A percentile compares a stretch with the other conserved stretches of the same genome.
Conservation (phyloP, 1,140 invertebrate genomes). For the Pomacea maculata region DNA sequence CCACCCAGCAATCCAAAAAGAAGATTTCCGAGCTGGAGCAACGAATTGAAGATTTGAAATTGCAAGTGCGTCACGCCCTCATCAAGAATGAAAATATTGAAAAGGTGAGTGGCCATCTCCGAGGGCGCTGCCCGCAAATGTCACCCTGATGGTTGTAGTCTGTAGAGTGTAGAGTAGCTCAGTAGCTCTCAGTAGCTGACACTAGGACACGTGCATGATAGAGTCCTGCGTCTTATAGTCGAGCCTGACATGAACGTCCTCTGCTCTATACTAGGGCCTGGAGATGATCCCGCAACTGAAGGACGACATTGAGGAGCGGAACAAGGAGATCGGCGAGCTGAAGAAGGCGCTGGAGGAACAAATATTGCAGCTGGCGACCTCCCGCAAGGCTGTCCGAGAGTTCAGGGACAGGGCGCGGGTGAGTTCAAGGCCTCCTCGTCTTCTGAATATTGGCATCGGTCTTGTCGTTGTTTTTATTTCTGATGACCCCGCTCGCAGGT, state of each 20-base stretch:
- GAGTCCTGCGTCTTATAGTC: no score
- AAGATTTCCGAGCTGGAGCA: constrained; percentile 45
- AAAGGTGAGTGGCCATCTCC: constrained; percentile 37
- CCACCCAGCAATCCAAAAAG: constrained; percentile 37
- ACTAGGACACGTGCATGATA: no score
- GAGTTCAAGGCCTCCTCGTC: constrained; percentile 12
- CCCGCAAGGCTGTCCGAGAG: constrained; percentile 49
- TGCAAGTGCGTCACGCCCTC: constrained; percentile 56
- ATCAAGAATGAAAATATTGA: constrained; percentile 60
- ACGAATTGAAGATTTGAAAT: constrained; percentile 54
- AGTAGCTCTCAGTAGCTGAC: no score
- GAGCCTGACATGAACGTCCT: no score
- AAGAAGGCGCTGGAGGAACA: constrained; percentile 50
- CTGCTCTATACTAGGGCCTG: constrained; percentile 38
- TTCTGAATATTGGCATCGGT: background rate
- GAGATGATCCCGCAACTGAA: constrained; percentile 53
- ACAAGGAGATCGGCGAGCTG: constrained; percentile 35
- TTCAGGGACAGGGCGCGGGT: constrained; percentile 55
- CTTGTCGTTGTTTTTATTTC: no score
- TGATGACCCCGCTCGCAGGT: no score
- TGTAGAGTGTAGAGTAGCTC: no score
- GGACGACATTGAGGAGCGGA: constrained; percentile 46
- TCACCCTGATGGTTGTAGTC: no score
- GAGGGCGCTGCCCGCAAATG: no score
- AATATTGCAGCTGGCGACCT: constrained; percentile 39